Percentiles rank a stretch among this genome's conserved stretches.
Evolutionary conservation across 1,140 invertebrate genomes (phyloP).

Genomic region (Cataglyphis hispanica): DNA sequence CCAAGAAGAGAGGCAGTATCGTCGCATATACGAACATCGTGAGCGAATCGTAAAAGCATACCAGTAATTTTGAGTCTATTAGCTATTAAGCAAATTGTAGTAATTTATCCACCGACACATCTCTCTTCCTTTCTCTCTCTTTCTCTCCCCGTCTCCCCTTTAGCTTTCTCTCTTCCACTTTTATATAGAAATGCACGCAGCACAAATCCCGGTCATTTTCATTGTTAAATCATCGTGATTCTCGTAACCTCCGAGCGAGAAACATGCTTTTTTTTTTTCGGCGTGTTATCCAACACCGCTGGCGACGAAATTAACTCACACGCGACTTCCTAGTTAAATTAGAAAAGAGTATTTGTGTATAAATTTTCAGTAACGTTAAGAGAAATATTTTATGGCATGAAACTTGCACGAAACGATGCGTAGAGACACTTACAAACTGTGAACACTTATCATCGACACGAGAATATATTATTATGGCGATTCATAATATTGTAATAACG

Average conservation of each 20-base stretch:
- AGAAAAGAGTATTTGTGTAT: background rate
- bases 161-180: constrained; percentile 28
- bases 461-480: background rate
- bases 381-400: background rate
- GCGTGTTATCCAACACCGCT: background rate
- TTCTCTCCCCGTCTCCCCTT: constrained; percentile 12
- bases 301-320: constrained; percentile 37
- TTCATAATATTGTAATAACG: constrained; percentile 35
- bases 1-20: constrained; percentile 81
- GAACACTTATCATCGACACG: constrained; percentile 48
- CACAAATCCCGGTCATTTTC: constrained; percentile 43
- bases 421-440: background rate
- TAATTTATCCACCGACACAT: constrained; percentile 81
- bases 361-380: background rate
- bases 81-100: constrained; percentile 83
- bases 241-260: constrained; percentile 20
- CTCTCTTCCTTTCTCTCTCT: constrained; percentile 28
- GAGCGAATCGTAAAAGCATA: constrained; percentile 82
- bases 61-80: constrained; percentile 83
- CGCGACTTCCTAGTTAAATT: constrained; percentile 49
- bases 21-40: constrained; percentile 81
- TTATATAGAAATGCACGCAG: constrained; percentile 42
- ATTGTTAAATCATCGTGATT: constrained; percentile 18
- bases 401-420: background rate
- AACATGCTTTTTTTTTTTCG: constrained; percentile 28